A percentile compares a stretch with the other conserved stretches of the same genome.
These are phyloP conservation scores for Palloptera scutellata DNA, from an alignment of 2,888 invertebrate genomes.

Conservation along the genomic window DNA sequence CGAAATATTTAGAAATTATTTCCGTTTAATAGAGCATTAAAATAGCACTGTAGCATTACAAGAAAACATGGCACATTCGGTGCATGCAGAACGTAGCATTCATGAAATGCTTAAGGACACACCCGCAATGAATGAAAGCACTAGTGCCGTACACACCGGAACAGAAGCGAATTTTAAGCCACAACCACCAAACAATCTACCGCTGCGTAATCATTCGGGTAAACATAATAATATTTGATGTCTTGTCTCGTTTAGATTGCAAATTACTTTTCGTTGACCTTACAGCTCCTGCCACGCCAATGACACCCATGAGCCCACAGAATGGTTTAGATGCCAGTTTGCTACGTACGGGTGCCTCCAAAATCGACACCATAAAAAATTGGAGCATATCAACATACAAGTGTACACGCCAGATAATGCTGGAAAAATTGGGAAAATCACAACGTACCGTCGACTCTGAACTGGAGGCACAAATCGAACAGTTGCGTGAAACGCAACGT, in stretches of 20 bases:
- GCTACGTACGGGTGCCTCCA: constrained; percentile 68
- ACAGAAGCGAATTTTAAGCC: constrained; percentile 72
- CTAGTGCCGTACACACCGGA: constrained; percentile 77
- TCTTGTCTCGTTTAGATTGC: background rate
- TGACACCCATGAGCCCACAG: constrained; percentile 63
- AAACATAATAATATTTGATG: constrained; percentile 26
- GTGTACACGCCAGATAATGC: constrained; percentile 95
- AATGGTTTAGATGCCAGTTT: constrained; percentile 53
- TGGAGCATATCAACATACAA: constrained; percentile 99
- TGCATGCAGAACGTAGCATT: constrained; percentile 66
- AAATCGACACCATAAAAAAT: constrained; percentile 91
- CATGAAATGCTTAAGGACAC: constrained; percentile 88
- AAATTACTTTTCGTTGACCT: constrained; percentile 2
- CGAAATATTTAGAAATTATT: too few relatives aligned
- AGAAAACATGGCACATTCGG: constrained; percentile 51
- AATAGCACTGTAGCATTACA: too few relatives aligned
- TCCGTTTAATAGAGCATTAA: too few relatives aligned
- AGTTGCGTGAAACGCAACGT: constrained; percentile 90
- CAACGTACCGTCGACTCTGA: constrained; percentile 91
- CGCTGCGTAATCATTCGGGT: constrained; percentile 76
- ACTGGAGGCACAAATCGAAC: constrained; percentile 92
- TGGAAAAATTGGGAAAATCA: constrained; percentile 95
- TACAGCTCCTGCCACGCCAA: constrained; percentile 60
- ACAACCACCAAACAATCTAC: constrained; percentile 73
- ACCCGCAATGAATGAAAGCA: constrained; percentile 79